These are phyloP conservation scores for Potamarius usumacintae DNA, from an alignment of 2,113 vertebrate species.

Conservation along the genomic window DNA sequence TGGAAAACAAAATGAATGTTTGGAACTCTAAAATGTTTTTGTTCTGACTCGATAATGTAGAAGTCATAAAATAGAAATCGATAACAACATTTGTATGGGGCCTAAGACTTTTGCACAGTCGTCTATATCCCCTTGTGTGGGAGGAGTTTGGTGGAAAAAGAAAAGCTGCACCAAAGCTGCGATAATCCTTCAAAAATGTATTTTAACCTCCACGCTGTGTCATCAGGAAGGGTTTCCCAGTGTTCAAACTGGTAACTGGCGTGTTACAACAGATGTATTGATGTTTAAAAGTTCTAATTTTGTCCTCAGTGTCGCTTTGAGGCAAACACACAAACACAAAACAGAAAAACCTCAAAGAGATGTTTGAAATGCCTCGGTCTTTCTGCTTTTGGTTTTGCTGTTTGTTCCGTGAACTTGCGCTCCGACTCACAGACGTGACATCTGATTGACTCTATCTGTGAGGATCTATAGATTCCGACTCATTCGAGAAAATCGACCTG, in stretches of 20 bases:
- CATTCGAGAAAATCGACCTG: slow-evolving; percentile 12
- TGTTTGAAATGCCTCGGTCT: background rate
- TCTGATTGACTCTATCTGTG: slow-evolving; percentile 1
- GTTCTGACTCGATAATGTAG: too few relatives aligned
- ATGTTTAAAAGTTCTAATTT: background rate
- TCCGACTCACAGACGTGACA: background rate
- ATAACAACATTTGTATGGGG: too few relatives aligned
- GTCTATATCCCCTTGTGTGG: background rate
- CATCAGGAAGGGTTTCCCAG: background rate
- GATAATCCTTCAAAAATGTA: background rate
- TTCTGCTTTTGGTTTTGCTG: background rate
- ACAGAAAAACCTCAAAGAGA: slow-evolving; percentile 3
- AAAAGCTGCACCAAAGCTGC: background rate
- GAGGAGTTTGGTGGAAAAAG: background rate
- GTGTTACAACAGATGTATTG: background rate
- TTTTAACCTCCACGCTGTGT: background rate
- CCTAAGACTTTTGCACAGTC: too few relatives aligned
- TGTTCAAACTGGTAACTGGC: background rate
- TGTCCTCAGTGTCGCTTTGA: background rate
- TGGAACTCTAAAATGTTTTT: too few relatives aligned
- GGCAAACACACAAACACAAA: background rate
- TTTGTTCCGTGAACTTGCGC: background rate
- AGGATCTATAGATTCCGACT: background rate
- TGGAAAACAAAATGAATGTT: too few relatives aligned
- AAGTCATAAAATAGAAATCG: too few relatives aligned